phyloP scores from a whole-genome alignment of 2,113 vertebrate species.

The Prietella phreatophila region DNA sequence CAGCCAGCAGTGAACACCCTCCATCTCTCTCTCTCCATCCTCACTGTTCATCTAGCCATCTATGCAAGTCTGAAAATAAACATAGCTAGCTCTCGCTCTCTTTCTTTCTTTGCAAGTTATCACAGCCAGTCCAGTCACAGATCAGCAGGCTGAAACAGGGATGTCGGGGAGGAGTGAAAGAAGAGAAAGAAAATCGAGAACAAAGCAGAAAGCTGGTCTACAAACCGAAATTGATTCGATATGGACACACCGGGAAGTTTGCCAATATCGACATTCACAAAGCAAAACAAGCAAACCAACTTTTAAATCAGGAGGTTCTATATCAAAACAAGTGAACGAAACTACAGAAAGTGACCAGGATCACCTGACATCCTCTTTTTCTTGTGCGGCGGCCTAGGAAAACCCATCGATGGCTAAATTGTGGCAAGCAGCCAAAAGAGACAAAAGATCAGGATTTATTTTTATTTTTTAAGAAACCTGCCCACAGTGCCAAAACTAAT shows the following conservation, averaged over 20 bases:
- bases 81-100: background rate
- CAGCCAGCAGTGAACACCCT: background rate
- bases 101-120: conserved; percentile 9
- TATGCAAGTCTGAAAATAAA: conserved; percentile 44
- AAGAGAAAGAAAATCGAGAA: conserved; percentile 39
- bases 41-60: conserved; percentile 15
- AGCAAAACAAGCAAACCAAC: background rate
- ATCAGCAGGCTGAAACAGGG: conserved; percentile 38
- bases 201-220: conserved; percentile 34
- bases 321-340: background rate
- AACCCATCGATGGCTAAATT: background rate
- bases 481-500: no score
- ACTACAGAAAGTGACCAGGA: background rate
- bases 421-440: background rate
- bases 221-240: conserved; percentile 39
- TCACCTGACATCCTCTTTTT: background rate
- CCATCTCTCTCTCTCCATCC: background rate
- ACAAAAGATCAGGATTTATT: no score
- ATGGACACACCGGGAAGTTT: background rate
- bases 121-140: conserved; percentile 43
- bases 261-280: background rate
- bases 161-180: conserved; percentile 26
- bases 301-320: background rate
- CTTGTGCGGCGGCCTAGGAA: background rate
- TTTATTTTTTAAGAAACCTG: no score